Conservation (phyloP, 2,797 vertebrate species). For the Orientallactaga sibirica region DNA sequence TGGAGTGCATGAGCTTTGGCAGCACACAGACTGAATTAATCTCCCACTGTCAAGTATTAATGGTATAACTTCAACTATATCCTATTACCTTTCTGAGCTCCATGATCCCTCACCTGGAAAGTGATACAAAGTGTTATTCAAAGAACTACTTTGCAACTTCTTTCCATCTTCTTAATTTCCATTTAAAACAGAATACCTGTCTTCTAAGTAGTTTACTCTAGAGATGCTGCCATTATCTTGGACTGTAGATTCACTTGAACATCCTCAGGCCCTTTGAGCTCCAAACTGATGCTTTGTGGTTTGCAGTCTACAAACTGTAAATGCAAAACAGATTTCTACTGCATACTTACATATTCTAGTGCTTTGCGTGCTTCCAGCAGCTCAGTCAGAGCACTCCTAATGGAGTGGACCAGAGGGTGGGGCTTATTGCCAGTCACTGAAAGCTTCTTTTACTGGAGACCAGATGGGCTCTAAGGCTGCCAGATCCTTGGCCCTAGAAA, state of each 20-base stretch:
- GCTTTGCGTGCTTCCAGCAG: slow-evolving; percentile 67
- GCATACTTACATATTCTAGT: slow-evolving; percentile 64
- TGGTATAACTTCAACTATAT: background rate
- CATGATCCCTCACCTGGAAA: background rate
- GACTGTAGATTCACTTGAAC: slow-evolving; percentile 45
- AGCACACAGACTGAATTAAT: background rate
- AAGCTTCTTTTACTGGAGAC: slow-evolving; percentile 69
- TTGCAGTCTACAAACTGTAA: slow-evolving; percentile 73
- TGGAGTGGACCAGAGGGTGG: slow-evolving; percentile 56
- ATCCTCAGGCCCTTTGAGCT: slow-evolving; percentile 54
- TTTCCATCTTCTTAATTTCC: slow-evolving; percentile 54
- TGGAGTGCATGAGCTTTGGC: background rate
- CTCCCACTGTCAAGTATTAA: background rate
- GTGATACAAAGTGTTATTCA: slow-evolving; percentile 7
- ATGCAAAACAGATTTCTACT: slow-evolving; percentile 75
- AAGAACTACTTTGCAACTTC: slow-evolving; percentile 28
- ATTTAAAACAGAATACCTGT: slow-evolving; percentile 54
- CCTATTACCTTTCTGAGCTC: background rate
- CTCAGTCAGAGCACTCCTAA: slow-evolving; percentile 75
- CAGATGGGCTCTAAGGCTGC: slow-evolving; percentile 67
- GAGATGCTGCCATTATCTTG: slow-evolving; percentile 61
- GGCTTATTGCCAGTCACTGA: slow-evolving; percentile 71
- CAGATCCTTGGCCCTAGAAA: slow-evolving; percentile 56
- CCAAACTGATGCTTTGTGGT: slow-evolving; percentile 66
- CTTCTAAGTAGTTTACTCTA: slow-evolving; percentile 49